Base-by-base conservation (phyloP, 2,888 invertebrate species). In the Callyntrura guangdongensis region DNA sequence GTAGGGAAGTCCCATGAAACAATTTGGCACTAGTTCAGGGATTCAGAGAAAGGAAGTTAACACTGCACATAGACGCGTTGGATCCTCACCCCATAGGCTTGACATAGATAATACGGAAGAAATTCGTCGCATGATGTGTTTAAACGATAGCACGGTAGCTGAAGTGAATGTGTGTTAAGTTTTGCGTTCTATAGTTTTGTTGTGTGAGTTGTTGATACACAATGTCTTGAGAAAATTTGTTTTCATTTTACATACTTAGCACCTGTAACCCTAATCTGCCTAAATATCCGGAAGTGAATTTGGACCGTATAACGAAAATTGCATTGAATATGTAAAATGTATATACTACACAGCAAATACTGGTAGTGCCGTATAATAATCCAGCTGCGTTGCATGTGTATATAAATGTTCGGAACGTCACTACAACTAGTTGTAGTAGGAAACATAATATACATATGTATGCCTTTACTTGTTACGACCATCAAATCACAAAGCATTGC, bases 251-350 rank as follows among this genome's bases (percentile, higher is more conserved):
- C 59, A 86, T 27, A 25, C 11, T 86, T 86, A 61, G 64, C 77
- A 72, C 69, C 59, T 86, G 49, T 77, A 74, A 53, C 67, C 9
- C 12, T 45, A 49, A 47, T 61, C 22, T 82, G 22, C 36, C 84
- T 84, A 69, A 64, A 89, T 89, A 89, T 69, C 89, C 89, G 89
- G 89, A 89, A 89, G 89, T 85, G 67, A 85, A 67, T 64, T 83
- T 59, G 45, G 20, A 89, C 36, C 84, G 36, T 69, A 53, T 36
- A 61, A 2, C 17, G 59, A 81, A 27, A 53, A 22, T 9, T 27
- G 5, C 45, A n/a, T n/a, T n/a, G n/a, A n/a, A n/a, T 47, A 14
- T 67, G 14, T 25, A 59, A 82, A 27, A 27, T 36, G 36, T 36
- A 59, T 12, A n/a, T n/a, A n/a, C n/a, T n/a, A n/a, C n/a, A n/a